Conservation (phyloP, 2,113 vertebrate genomes). For the Pygoscelis adeliae region DNA sequence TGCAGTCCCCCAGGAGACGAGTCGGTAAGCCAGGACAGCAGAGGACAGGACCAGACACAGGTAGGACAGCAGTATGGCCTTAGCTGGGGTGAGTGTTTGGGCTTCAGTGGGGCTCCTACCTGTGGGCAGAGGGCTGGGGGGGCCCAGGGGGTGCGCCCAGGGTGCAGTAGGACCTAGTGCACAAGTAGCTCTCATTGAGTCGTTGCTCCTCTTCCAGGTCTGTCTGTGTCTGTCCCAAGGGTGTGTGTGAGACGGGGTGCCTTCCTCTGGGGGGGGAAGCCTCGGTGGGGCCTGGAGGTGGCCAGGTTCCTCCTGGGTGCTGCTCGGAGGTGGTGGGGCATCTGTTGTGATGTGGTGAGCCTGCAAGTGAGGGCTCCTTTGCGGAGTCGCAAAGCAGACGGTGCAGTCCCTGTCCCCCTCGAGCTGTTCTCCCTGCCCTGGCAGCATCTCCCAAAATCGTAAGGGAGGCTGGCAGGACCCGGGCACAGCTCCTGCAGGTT, state of each 20-base stretch:
- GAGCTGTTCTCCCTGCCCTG: background rate
- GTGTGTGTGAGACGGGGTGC: rapidly evolving
- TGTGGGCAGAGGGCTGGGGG: background rate
- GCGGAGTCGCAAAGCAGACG: rapidly evolving
- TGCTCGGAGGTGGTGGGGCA: background rate
- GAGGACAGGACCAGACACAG: background rate
- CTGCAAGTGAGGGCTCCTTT: rapidly evolving
- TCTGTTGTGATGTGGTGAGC: background rate
- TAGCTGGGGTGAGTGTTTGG: background rate
- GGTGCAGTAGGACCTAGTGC: background rate
- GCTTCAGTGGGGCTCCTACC: background rate
- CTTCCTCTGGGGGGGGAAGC: too few species aligned
- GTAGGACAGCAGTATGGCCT: rapidly evolving
- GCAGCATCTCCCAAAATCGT: background rate
- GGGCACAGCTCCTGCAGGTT: background rate
- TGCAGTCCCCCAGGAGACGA: too few species aligned
- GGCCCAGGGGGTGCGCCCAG: rapidly evolving
- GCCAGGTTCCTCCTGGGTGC: too few species aligned
- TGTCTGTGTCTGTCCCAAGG: too few species aligned
- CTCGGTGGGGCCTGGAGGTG: too few species aligned
- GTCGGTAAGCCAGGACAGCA: rapidly evolving
- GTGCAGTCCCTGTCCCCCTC: background rate
- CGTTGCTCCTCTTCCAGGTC: rapidly evolving
- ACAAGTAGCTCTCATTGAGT: rapidly evolving
- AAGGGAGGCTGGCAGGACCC: background rate